A percentile compares a stretch with the other conserved stretches of the same genome.
Evolutionary conservation across 2,888 invertebrate genomes (phyloP).

Genomic region (Temnothorax rugatulus): DNA sequence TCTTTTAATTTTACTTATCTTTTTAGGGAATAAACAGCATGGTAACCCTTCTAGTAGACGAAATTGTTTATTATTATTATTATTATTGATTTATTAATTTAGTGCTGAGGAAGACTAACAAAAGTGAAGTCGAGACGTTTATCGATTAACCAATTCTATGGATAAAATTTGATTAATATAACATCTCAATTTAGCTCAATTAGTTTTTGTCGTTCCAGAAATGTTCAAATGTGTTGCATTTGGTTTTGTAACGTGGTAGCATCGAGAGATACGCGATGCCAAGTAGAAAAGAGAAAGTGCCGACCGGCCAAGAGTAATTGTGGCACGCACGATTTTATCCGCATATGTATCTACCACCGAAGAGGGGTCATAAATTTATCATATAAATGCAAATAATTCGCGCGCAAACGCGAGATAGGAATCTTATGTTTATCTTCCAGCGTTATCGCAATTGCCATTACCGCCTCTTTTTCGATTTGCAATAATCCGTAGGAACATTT

Average conservation of each 20-base stretch:
- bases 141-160: too few species aligned
- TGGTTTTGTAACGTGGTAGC: neutral
- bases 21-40: too few species aligned
- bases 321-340: constrained; percentile 19
- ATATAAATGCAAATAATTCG: constrained; percentile 28
- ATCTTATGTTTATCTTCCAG: neutral
- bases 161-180: too few species aligned
- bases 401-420: neutral
- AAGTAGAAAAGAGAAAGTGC: constrained; percentile 26
- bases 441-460: constrained; percentile 22
- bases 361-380: constrained; percentile 18
- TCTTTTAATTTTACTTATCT: too few species aligned
- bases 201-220: neutral
- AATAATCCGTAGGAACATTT: constrained; percentile 8
- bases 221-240: neutral
- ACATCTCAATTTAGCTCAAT: too few species aligned
- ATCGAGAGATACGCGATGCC: neutral
- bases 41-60: too few species aligned
- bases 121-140: too few species aligned
- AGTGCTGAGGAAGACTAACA: too few species aligned
- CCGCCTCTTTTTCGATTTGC: constrained; percentile 14
- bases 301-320: constrained; percentile 16
- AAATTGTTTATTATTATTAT: too few species aligned
- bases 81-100: too few species aligned
- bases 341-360: constrained; percentile 3